These are phyloP conservation scores for Apodemus speciosus DNA, from an alignment of 2,113 vertebrate genomes.

Conservation along the genomic window DNA sequence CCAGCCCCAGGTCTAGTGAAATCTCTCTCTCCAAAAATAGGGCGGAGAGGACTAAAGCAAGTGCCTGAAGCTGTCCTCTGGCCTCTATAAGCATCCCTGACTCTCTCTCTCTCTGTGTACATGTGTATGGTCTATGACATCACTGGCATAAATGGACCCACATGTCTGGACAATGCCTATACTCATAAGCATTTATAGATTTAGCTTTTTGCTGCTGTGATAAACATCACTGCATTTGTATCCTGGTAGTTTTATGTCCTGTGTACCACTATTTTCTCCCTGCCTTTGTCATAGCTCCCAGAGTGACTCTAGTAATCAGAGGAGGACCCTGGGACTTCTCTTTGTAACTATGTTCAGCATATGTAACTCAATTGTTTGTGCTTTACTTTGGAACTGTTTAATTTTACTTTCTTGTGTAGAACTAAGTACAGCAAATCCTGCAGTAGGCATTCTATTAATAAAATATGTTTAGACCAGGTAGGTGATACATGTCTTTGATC, in stretches of 20 bases:
- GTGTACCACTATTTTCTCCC: not conserved
- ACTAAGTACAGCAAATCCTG: slow-evolving; percentile 7
- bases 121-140: not conserved
- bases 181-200: not conserved
- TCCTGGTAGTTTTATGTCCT: not conserved
- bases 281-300: not conserved
- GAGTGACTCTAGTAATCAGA: not conserved
- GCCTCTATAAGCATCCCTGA: not conserved
- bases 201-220: not conserved
- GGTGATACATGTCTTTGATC: not conserved
- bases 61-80: not conserved
- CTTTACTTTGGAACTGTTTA: not conserved
- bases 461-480: not conserved
- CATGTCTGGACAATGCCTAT: not conserved
- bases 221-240: not conserved
- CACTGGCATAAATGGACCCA: not conserved
- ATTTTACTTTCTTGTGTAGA: slow-evolving; percentile 10
- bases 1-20: not conserved
- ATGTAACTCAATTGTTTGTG: not conserved
- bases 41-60: not conserved
- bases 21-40: not conserved
- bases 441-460: slow-evolving; percentile 14
- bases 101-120: no score
- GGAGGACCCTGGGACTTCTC: not conserved
- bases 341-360: not conserved